Conservation (phyloP, 1,140 invertebrate species). For the Temnothorax nylanderi region DNA sequence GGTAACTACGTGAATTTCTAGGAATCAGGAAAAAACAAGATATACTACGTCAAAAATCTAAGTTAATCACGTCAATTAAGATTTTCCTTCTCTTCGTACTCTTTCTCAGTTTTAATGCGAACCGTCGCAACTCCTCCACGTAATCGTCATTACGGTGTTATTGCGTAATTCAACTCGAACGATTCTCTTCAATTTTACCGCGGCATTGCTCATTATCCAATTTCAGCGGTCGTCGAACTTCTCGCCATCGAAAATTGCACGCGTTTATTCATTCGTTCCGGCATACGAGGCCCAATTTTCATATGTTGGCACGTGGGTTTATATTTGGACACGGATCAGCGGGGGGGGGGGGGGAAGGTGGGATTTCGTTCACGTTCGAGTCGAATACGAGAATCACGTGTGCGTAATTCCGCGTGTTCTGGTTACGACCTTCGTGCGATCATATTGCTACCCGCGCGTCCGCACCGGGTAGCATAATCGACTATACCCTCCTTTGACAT, state of each 20-base stretch:
- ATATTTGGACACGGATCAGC: constrained; percentile 13
- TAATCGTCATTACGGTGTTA: constrained; percentile 27
- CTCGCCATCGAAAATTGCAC: constrained; percentile 38
- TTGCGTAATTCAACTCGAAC: constrained; percentile 64
- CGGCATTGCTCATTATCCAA: constrained; percentile 64
- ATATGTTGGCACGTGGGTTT: constrained; percentile 12
- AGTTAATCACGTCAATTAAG: constrained; percentile 13
- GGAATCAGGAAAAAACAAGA: neutral
- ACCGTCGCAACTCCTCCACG: constrained; percentile 20
- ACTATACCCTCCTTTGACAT: constrained; percentile 45
- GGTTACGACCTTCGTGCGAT: constrained; percentile 24
- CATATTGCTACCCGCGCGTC: constrained; percentile 33
- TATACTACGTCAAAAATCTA: neutral
- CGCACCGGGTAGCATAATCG: constrained; percentile 41
- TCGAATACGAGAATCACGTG: constrained; percentile 31
- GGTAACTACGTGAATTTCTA: neutral
- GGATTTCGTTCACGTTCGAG: neutral
- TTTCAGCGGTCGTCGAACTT: constrained; percentile 70
- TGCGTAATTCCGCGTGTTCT: constrained; percentile 50
- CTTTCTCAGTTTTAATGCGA: neutral
- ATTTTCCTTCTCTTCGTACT: neutral
- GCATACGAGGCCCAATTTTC: constrained; percentile 29
- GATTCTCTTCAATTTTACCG: constrained; percentile 67
- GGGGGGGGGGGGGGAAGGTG: too few relatives aligned
- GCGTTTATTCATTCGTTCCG: constrained; percentile 22